Base-by-base conservation (phyloP, 2,113 vertebrate genomes). In the Clarias macrocephalus region DNA sequence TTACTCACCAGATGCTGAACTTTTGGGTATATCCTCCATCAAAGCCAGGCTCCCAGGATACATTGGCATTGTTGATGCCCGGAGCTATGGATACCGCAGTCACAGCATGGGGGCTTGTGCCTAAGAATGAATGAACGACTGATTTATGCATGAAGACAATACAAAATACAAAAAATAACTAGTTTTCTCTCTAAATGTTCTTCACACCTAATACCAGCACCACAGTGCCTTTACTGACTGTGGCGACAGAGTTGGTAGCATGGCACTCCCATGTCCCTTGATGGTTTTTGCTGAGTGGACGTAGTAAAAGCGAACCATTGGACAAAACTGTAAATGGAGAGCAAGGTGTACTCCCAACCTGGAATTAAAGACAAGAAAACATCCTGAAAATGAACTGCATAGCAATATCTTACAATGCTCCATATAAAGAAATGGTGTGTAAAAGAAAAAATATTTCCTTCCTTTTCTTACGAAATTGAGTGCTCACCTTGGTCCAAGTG, bases 1-100 rank as follows among this genome's bases (percentile, higher is more conserved):
- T 0, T 92, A 95, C 94, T 90, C 94, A 99, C 98, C 98, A 99
- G 25, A 99, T 96, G 65, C 96, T 98, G 94, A 98, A 99, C 91
- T 96, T 96, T 93, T 99, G 98, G 73, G 96, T 96, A 86, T 97
- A 98, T 75, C 98, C 98, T 13, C 98, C 98, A 5, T 99, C 97
- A 84, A 98, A 99, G 0, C 98, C 97, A 0, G 97, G 96, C 75
- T 96, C 95, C 98, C 98, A 99, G 90, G 97, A 97, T 82, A 99
- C 92, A 37, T 98, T 99, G 85, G 95, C 96, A 18, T 96, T 95
- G 90, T 95, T 94, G 83, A 95, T 93, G 70, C 97, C 95, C 0
- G 97, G 92, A 57, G 91, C 92, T 87, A 98, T 96, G 0, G 93
- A 95, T 76, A 98, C 95, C 0, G 95, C 95, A 87, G 94, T 95